Conservation (phyloP, 92 coral and sea anemone species). For the Anthopleura xanthogrammica region DNA sequence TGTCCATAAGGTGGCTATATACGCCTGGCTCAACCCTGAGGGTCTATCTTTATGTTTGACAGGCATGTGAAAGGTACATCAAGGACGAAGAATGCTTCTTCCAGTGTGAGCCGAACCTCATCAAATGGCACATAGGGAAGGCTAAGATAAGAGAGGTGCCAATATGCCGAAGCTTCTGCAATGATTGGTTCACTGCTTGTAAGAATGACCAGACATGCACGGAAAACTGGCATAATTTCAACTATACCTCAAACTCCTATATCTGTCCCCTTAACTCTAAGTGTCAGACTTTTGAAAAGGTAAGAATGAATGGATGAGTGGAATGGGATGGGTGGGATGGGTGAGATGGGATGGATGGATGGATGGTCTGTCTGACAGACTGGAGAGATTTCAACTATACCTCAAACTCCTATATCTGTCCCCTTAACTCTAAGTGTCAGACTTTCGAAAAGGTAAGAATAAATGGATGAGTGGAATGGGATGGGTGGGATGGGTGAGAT, state of each 20-base stretch:
- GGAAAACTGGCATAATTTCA: constrained; percentile 68
- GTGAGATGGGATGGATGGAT: background rate
- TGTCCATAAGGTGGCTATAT: no score
- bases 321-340: background rate
- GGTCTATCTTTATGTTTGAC: no score
- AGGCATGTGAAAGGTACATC: constrained; percentile 76
- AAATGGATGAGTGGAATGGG: background rate
- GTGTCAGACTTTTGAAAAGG: constrained; percentile 77
- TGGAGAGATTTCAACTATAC: no score
- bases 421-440: no score
- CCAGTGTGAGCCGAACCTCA: constrained; percentile 83
- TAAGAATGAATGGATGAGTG: background rate
- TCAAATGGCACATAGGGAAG: constrained; percentile 55
- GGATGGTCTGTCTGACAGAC: background rate
- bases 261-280: constrained; percentile 51
- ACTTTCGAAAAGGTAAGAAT: no score
- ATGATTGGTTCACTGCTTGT: constrained; percentile 84
- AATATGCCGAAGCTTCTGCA: constrained; percentile 72
- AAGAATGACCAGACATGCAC: constrained; percentile 78
- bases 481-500: background rate
- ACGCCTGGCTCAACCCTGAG: no score
- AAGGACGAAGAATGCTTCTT: constrained; percentile 84
- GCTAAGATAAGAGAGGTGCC: constrained; percentile 56
- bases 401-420: no score
- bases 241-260: constrained; percentile 39